Conservation (phyloP, 37 sponge, comb jelly and placozoan species). For the Trichoplax adhaerens region DNA sequence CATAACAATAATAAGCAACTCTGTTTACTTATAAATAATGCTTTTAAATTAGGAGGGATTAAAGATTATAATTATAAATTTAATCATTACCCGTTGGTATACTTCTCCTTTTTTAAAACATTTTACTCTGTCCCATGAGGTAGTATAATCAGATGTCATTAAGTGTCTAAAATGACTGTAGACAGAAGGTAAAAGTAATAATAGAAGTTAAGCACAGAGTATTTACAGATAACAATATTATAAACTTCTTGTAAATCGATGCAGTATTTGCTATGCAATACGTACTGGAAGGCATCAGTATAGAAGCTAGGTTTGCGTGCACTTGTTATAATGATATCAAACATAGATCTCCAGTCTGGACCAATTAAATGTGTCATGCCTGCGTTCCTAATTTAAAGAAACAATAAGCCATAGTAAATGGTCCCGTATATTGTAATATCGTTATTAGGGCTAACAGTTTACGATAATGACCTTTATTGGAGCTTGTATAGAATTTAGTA, state of each 20-base stretch:
- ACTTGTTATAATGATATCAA: conserved; percentile 60
- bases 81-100: conserved; percentile 34
- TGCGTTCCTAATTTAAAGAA: conserved; percentile 28
- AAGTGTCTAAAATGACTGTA: conserved; percentile 46
- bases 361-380: conserved; percentile 56
- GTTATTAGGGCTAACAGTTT: no score
- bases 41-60: no score
- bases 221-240: no score
- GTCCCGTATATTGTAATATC: no score
- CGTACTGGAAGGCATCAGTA: conserved; percentile 3
- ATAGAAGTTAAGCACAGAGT: no score
- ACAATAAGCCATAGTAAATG: background rate
- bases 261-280: no score
- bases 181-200: no score
- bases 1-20: background rate
- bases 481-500: no score
- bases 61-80: background rate
- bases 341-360: conserved; percentile 62
- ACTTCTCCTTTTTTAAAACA: conserved; percentile 28
- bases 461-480: no score
- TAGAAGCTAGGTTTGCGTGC: conserved; percentile 84
- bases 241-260: no score
- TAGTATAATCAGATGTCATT: background rate
- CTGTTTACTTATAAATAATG: background rate
- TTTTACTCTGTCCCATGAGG: conserved; percentile 43